Base-by-base conservation (phyloP, 2,113 vertebrate species). In the Enhydra lutris region DNA sequence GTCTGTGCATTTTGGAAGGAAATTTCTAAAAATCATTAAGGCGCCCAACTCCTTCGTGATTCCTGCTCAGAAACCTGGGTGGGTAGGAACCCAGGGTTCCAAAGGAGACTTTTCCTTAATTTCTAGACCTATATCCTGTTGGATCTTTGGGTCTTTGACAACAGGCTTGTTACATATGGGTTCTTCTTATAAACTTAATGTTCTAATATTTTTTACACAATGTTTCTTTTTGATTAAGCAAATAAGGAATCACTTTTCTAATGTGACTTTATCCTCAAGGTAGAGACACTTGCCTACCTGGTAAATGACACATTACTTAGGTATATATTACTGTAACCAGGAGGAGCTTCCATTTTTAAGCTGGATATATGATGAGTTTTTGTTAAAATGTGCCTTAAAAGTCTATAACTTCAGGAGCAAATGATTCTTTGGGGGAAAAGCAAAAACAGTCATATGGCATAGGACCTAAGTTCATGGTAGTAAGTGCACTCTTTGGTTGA, bases 361-460 rank as follows among this genome's bases (percentile, higher is more conserved):
- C 91, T 95, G 94, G 88, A 21, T 96, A 71, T 94, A 89, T 93
- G 69, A 95, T 89, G 59, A 24, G 42, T 76, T 90, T 95, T 92
- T 97, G 78, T 97, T 97, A 92, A 98, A 97, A 97, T 97, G 97
- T 98, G 98, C 98, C 97, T 98, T 98, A 98, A 96, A 96, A 96
- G 95, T 94, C 94, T 97, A 50, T 97, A 80, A 95, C 97, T 97
- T 95, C 91, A 95, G 85, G 61, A 96, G 92, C 78, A 93, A 94
- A 81, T 84, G 91, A 89, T 95, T 96, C 92, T 96, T 96, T 96
- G 85, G 78, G 90, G 92, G 47, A 95, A 96, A 89, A 80, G 93
- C 80, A 88, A 97, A 92, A 94, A 84, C 57, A 81, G 71, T 93
- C 50, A 47, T 89, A 29, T 79, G 84, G 63, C n/a, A 13, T 80